Evolutionary conservation across 2,113 vertebrate species (phyloP), one percentile per base, ranked within the genome.

Genomic region (Epinephelus fuscoguttatus): DNA sequence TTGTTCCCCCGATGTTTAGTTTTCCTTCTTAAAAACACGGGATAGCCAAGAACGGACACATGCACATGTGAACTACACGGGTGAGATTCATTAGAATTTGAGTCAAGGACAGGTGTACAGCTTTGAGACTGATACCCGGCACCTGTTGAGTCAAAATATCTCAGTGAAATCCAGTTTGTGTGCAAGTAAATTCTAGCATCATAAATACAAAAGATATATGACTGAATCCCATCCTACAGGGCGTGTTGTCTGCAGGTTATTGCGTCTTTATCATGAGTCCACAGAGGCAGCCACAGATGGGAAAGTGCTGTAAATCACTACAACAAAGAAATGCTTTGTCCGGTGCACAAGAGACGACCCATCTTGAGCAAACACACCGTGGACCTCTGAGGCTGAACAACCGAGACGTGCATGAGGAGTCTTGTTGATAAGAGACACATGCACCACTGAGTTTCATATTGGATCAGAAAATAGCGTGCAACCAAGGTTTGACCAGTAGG

Each of bases 1-100:
- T 94, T 94, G 93, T 93, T 93, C 52, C 52, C 72, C 5, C 9
- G 6, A 27, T 84, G 84, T 90, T 91, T 91, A 67, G 64, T 82
- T 91, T 91, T 79, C 72, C 74, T 52, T 56, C 14, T 78, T 76
- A 80, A 84, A 93, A 89, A 80, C 33, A 67, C 2, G 6, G 77
- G 50, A 73, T 57, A 71, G 81, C 78, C 78, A 68, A 79, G 78
- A 86, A 82, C 3, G 79, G 81, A 88, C 80, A 80, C 84, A 53
- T 82, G 82, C 21, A 6, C 60, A 70, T 63, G 56, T 64, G 80
- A 78, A 72, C 75, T 68, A 69, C 67, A 80, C 8, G 9, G 40
- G 37, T 63, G 33, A 53, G 72, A 68, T 82, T 84, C 72, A 81
- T 76, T 70, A 75, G 70, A 57, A 81, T 71, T 23, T 33, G 19